These are phyloP conservation scores for Noctua pronuba DNA, from an alignment of 2,888 invertebrate genomes.

Conservation along the genomic window DNA sequence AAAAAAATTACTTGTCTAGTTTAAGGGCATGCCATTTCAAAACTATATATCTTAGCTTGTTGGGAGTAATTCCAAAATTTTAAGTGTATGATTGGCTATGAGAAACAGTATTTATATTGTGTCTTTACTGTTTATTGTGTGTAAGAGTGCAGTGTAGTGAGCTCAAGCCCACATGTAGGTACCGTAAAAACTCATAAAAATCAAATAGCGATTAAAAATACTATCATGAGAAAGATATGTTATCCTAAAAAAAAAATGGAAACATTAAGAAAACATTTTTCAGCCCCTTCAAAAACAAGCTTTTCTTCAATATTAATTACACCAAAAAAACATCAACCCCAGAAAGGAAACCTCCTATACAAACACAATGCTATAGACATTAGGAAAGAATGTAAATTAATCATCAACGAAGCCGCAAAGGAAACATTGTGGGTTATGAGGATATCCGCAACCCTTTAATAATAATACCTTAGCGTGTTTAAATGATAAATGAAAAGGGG, in stretches of 20 bases:
- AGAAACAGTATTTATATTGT: no score
- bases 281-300: background rate
- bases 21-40: no score
- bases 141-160: no score
- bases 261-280: background rate
- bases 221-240: background rate
- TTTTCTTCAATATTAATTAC: constrained; percentile 18
- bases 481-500: constrained; percentile 67
- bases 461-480: constrained; percentile 65
- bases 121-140: no score
- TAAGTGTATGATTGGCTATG: no score
- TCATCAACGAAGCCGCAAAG: constrained; percentile 55
- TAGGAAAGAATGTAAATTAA: constrained; percentile 62
- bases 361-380: constrained; percentile 15
- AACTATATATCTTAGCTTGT: no score
- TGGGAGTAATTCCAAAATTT: no score
- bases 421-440: constrained; percentile 62
- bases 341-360: background rate
- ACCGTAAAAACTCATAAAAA: no score
- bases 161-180: no score
- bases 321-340: background rate
- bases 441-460: constrained; percentile 66
- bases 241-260: background rate
- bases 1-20: no score
- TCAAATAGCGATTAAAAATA: no score